phyloP scores from a whole-genome alignment of 2,113 vertebrate species.

The Charadrius vociferus region DNA sequence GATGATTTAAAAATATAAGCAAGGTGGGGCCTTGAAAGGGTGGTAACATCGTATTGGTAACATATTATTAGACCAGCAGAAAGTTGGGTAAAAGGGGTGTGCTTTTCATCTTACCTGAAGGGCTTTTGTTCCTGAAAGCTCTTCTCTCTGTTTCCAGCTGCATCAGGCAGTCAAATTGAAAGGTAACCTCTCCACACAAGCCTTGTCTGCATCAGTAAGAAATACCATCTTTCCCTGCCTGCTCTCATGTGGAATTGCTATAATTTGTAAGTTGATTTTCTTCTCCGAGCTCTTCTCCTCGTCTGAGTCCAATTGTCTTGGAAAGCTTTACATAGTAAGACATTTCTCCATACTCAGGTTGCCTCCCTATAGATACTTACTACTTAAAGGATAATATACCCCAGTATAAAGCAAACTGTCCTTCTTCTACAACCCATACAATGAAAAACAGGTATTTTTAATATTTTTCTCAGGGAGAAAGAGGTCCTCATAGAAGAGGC shows the following conservation, averaged over 20 bases:
- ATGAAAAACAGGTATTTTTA: accelerated
- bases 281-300: background rate
- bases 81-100: background rate
- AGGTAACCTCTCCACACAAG: background rate
- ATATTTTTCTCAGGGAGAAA: background rate
- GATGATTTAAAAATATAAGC: background rate
- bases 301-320: background rate
- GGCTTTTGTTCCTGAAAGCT: background rate
- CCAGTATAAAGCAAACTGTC: background rate
- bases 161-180: background rate
- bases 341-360: background rate
- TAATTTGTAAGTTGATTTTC: background rate
- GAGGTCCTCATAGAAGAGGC: background rate
- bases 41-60: background rate
- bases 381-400: background rate
- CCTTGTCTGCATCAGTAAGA: background rate
- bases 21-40: background rate
- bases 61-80: background rate
- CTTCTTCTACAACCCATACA: background rate
- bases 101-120: background rate
- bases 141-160: background rate
- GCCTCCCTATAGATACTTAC: background rate
- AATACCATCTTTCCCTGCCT: background rate
- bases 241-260: background rate
- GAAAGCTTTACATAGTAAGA: background rate